phyloP scores from a whole-genome alignment of 2,888 invertebrate species.

The Eucera pruinosa region DNA sequence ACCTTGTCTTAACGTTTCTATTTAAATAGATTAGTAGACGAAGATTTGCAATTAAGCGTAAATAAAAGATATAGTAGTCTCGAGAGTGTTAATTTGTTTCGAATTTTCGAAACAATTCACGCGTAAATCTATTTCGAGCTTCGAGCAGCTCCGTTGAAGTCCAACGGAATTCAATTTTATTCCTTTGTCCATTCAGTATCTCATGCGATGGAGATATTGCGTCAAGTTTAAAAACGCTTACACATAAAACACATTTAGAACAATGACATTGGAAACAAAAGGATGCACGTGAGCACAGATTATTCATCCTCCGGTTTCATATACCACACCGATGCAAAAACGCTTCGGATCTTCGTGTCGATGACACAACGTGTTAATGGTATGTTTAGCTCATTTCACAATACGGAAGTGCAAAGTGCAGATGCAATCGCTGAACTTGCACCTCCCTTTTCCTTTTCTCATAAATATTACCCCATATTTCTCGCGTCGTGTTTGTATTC shows the following conservation, averaged over 20 bases:
- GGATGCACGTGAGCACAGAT: slow-evolving; percentile 48
- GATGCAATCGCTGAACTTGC: slow-evolving; percentile 45
- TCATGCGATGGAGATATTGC: not conserved
- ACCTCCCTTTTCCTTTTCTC: slow-evolving; percentile 1
- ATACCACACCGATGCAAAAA: slow-evolving; percentile 39
- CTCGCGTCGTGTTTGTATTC: not conserved
- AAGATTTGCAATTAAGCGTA: too few relatives aligned
- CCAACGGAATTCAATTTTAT: not conserved
- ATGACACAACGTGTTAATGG: slow-evolving; percentile 66
- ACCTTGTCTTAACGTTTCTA: too few relatives aligned
- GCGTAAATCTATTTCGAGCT: not conserved
- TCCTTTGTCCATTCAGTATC: not conserved
- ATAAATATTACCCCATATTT: not conserved
- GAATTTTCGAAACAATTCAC: too few relatives aligned
- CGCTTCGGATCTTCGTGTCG: slow-evolving; percentile 59
- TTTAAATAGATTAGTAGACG: too few relatives aligned
- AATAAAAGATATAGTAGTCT: too few relatives aligned
- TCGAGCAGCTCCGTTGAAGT: not conserved
- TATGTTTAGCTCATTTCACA: slow-evolving; percentile 42
- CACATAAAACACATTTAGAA: not conserved
- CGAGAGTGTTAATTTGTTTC: too few relatives aligned
- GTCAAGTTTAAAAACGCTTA: slow-evolving; percentile 19
- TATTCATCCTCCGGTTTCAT: slow-evolving; percentile 54
- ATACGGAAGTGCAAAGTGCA: slow-evolving; percentile 63
- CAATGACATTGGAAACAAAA: slow-evolving; percentile 49